Evolutionary conservation across 2,797 vertebrate genomes (phyloP).

Genomic region (Natrix natrix): DNA sequence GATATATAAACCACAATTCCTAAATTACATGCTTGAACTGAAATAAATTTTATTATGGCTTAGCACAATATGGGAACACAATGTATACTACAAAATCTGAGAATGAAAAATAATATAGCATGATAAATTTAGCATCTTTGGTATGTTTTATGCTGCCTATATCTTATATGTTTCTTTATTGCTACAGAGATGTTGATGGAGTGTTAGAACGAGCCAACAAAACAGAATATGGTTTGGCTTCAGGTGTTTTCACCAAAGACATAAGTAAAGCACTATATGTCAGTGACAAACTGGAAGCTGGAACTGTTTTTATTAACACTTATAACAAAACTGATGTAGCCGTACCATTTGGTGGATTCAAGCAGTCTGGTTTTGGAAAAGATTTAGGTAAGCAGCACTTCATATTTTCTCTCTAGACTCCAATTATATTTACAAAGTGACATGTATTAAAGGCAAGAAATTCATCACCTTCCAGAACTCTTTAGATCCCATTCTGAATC

Average conservation of each 20-base stretch:
- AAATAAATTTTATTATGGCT: background rate
- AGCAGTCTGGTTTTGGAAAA: conserved; percentile 80
- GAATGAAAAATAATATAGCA: background rate
- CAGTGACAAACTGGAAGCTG: conserved; percentile 77
- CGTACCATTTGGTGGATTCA: conserved; percentile 79
- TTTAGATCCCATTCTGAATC: background rate
- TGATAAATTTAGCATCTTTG: background rate
- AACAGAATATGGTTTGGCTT: conserved; percentile 80
- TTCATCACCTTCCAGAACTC: background rate
- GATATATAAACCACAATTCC: background rate
- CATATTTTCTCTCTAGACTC: background rate
- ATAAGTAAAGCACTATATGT: conserved; percentile 78
- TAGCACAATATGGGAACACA: accelerated
- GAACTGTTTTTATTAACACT: conserved; percentile 81
- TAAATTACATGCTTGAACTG: background rate
- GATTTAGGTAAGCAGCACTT: conserved; percentile 71
- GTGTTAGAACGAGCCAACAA: conserved; percentile 75
- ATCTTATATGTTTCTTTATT: conserved; percentile 9
- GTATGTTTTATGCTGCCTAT: background rate
- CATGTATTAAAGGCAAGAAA: background rate
- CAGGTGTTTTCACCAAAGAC: conserved; percentile 79
- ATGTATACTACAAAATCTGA: background rate
- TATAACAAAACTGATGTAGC: conserved; percentile 84
- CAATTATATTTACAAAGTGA: background rate
- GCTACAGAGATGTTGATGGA: conserved; percentile 74